A percentile compares a stretch with the other conserved stretches of the same genome.
Conservation (phyloP, 2,888 invertebrate genomes). For the Melanophora roralis region DNA sequence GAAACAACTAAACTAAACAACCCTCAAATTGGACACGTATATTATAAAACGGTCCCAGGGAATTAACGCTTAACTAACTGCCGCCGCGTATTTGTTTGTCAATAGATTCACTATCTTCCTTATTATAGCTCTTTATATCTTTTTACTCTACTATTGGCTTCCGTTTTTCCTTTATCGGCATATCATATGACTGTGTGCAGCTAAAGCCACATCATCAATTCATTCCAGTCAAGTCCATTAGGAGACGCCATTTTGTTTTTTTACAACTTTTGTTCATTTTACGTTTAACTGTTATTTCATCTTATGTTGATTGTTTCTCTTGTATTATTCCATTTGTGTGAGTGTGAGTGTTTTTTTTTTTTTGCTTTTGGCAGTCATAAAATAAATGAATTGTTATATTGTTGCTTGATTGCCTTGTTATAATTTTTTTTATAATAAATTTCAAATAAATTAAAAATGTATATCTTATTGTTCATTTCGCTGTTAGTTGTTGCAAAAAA, state of each 20-base stretch:
- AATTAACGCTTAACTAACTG: constrained; percentile 29
- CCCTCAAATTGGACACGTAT: constrained; percentile 53
- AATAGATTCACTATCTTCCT: not conserved
- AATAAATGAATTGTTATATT: constrained; percentile 76
- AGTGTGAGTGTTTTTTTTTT: constrained; percentile 44
- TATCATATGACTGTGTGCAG: constrained; percentile 3
- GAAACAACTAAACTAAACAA: constrained; percentile 45
- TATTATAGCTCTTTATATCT: not conserved
- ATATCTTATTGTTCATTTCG: constrained; percentile 23
- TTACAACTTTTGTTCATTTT: constrained; percentile 18
- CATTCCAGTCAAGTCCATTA: constrained; percentile 22
- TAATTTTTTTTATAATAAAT: constrained; percentile 64
- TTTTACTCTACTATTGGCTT: constrained; percentile 37
- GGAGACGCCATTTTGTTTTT: constrained; percentile 59
- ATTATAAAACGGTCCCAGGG: constrained; percentile 42
- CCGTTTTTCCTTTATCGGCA: constrained; percentile 11
- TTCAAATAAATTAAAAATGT: constrained; percentile 29
- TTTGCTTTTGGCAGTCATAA: constrained; percentile 72
- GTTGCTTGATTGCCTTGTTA: constrained; percentile 71
- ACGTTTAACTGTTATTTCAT: constrained; percentile 49
- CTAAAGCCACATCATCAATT: constrained; percentile 28
- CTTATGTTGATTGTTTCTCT: constrained; percentile 10
- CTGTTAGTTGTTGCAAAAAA: not conserved
- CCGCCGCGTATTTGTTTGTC: constrained; percentile 1
- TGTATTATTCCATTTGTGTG: constrained; percentile 19